These are phyloP conservation scores for Sarotherodon lohbergeri DNA, from an alignment of 2,113 vertebrate genomes.

Conservation along the genomic window DNA sequence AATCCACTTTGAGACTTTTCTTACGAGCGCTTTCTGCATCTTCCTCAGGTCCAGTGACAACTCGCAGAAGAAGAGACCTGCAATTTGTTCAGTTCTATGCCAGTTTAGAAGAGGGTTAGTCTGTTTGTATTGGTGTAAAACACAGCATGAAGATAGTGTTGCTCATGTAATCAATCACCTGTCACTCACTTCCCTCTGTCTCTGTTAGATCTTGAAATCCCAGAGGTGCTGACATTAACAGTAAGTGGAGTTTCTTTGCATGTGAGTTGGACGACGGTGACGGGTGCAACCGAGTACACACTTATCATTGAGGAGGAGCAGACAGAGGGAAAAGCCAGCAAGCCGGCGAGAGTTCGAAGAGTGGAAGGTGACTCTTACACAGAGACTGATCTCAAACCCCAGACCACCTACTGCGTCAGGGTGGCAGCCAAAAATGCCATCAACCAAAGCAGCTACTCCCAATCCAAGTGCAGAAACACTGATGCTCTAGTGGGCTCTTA, in stretches of 20 bases:
- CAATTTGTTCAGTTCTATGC: neutral
- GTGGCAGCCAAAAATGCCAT: conserved; percentile 47
- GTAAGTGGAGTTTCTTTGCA: conserved; percentile 44
- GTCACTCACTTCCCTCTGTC: neutral
- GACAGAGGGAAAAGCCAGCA: neutral
- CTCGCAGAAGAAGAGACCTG: conserved; percentile 57
- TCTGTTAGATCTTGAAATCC: conserved; percentile 44
- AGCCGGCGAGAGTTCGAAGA: neutral
- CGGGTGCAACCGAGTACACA: conserved; percentile 37
- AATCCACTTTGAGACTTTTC: neutral
- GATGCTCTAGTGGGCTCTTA: neutral
- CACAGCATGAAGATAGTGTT: neutral
- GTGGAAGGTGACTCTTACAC: conserved; percentile 12
- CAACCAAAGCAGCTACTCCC: conserved; percentile 43
- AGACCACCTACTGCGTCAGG: conserved; percentile 58
- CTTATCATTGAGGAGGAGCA: conserved; percentile 42
- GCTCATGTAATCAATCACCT: neutral
- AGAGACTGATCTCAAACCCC: conserved; percentile 46
- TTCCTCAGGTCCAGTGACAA: conserved; percentile 1
- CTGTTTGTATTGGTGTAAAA: neutral
- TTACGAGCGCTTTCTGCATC: neutral
- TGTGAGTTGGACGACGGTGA: conserved; percentile 55
- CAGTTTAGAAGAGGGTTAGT: conserved; percentile 6
- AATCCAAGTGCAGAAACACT: conserved; percentile 39
- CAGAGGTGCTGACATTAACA: conserved; percentile 53